Conservation (phyloP, 1,140 invertebrate genomes). For the Eciton burchellii region DNA sequence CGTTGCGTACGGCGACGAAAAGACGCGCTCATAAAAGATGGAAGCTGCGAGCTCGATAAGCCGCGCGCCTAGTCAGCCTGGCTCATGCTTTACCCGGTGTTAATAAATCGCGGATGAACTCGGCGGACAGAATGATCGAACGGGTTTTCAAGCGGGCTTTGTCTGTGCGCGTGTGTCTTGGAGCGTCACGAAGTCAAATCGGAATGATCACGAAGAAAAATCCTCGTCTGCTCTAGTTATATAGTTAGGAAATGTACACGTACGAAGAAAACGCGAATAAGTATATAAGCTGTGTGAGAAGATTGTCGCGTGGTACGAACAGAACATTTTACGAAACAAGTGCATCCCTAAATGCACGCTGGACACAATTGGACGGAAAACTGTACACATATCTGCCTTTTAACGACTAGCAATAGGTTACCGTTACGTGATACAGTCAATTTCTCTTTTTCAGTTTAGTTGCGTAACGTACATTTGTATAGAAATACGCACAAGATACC, state of each 20-base stretch:
- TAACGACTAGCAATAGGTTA: slow-evolving; percentile 41
- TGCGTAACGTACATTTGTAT: background rate
- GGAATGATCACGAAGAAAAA: too few relatives aligned
- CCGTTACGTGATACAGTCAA: too few relatives aligned
- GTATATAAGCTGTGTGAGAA: slow-evolving; percentile 74
- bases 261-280: slow-evolving; percentile 55
- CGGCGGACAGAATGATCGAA: too few relatives aligned
- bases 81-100: background rate
- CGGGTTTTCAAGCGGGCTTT: too few relatives aligned
- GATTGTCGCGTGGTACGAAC: slow-evolving; percentile 85
- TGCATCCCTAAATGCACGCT: slow-evolving; percentile 82
- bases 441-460: too few relatives aligned
- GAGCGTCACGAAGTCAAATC: too few relatives aligned
- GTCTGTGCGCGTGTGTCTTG: too few relatives aligned
- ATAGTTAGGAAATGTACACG: too few relatives aligned
- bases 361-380: slow-evolving; percentile 71
- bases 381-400: slow-evolving; percentile 66
- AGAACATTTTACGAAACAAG: slow-evolving; percentile 85
- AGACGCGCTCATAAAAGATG: slow-evolving; percentile 18
- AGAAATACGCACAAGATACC: background rate
- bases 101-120: too few relatives aligned
- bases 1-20: background rate
- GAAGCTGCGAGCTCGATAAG: slow-evolving; percentile 35
- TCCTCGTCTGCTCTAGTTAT: too few relatives aligned
- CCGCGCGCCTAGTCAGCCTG: background rate